A percentile compares a stretch with the other conserved stretches of the same genome.
Conservation (phyloP, 2,113 vertebrate species). For the Indri indri region DNA sequence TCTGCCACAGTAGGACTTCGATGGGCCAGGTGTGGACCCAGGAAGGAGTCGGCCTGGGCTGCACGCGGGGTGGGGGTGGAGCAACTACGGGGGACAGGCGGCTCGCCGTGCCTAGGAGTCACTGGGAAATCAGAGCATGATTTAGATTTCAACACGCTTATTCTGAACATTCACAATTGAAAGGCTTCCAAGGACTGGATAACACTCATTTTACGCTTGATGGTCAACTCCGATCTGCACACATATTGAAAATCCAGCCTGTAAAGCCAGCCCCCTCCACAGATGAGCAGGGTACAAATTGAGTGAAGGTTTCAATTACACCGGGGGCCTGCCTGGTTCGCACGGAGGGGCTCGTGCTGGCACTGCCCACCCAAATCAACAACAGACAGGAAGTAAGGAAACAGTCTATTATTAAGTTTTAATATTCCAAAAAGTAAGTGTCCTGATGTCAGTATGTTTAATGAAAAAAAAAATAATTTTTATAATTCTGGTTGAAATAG, state of each 20-base stretch:
- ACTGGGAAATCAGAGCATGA: background rate
- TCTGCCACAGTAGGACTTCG: fast-evolving
- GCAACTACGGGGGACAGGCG: fast-evolving
- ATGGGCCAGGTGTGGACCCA: background rate
- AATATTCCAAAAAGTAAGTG: background rate
- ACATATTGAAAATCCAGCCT: background rate
- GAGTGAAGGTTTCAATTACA: background rate
- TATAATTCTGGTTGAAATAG: background rate
- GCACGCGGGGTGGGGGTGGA: fast-evolving
- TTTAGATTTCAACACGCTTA: background rate
- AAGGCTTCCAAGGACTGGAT: background rate
- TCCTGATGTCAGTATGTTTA: background rate
- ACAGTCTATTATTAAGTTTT: fast-evolving
- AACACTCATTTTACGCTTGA: background rate
- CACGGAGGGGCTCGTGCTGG: background rate
- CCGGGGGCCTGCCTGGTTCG: background rate
- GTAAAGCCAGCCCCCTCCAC: background rate
- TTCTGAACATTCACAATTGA: background rate
- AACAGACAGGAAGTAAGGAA: fast-evolving
- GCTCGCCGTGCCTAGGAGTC: fast-evolving
- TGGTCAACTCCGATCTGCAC: background rate
- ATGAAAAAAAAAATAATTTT: background rate
- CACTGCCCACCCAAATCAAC: fast-evolving
- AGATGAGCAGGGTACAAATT: background rate
- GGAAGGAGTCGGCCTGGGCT: fast-evolving